A percentile compares a stretch with the other conserved stretches of the same genome.
These are phyloP conservation scores for Leptobrachium ailaonicum DNA, from an alignment of 2,113 vertebrate genomes.

Conservation along the genomic window DNA sequence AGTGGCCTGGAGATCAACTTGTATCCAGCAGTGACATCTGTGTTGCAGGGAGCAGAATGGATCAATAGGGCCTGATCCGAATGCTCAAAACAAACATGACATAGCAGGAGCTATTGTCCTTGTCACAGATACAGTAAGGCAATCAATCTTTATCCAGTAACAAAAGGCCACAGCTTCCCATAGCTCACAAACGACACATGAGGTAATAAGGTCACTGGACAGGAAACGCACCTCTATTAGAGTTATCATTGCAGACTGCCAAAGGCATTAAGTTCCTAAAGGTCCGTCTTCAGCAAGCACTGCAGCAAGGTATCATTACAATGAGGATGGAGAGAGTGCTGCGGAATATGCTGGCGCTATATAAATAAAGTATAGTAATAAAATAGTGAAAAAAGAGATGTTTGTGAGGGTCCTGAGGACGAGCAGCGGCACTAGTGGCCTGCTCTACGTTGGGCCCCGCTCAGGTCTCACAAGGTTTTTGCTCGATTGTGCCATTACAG, in stretches of 20 bases:
- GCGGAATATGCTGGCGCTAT: no score
- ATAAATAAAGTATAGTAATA: no score
- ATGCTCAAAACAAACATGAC: slow-evolving; percentile 19
- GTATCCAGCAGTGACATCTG: slow-evolving; percentile 5
- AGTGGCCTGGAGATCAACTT: slow-evolving; percentile 1
- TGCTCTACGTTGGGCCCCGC: no score
- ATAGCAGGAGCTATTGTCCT: slow-evolving; percentile 34
- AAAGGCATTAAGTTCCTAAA: not conserved
- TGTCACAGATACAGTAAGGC: slow-evolving; percentile 16
- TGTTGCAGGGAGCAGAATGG: slow-evolving; percentile 22
- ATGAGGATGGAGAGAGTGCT: no score
- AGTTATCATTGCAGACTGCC: not conserved
- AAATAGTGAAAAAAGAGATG: no score
- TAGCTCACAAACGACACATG: not conserved
- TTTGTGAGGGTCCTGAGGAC: no score
- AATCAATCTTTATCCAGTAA: slow-evolving; percentile 16
- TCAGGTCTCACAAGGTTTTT: no score
- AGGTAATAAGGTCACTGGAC: not conserved
- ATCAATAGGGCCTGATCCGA: slow-evolving; percentile 23
- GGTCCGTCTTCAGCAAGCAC: no score
- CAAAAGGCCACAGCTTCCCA: not conserved
- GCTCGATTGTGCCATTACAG: no score
- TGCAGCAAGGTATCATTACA: no score
- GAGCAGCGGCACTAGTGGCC: no score
- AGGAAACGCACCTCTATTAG: not conserved